phyloP scores from a whole-genome alignment of 2,113 vertebrate species.

The Boulengeromyrus knoepffleri region DNA sequence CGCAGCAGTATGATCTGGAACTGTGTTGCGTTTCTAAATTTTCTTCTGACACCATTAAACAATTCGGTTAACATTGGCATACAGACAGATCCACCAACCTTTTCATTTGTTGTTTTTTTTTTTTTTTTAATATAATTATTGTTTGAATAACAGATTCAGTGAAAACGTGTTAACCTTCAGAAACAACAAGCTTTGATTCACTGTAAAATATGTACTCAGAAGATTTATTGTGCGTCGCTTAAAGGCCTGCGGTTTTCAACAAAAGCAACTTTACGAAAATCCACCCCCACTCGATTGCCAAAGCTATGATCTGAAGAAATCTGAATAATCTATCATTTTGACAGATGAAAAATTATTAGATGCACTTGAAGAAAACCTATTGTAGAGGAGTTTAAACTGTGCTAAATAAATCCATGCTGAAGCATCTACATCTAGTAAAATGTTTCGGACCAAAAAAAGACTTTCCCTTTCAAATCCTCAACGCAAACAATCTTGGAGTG shows the following conservation, averaged over 20 bases:
- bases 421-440: slow-evolving; percentile 50
- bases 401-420: slow-evolving; percentile 47
- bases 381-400: slow-evolving; percentile 48
- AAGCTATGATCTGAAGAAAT: slow-evolving; percentile 48
- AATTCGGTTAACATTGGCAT: slow-evolving; percentile 31
- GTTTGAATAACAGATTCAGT: slow-evolving; percentile 52
- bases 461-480: not conserved
- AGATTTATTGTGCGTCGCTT: slow-evolving; percentile 54
- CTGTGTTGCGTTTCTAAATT: not conserved
- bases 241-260: slow-evolving; percentile 33
- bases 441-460: slow-evolving; percentile 28
- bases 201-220: slow-evolving; percentile 54
- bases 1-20: not conserved
- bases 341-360: slow-evolving; percentile 58
- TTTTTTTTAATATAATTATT: not conserved
- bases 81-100: slow-evolving; percentile 25
- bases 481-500: not conserved
- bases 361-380: slow-evolving; percentile 49
- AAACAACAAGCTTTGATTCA: slow-evolving; percentile 49
- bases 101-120: not conserved
- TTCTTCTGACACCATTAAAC: slow-evolving; percentile 19
- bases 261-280: slow-evolving; percentile 10
- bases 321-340: slow-evolving; percentile 61
- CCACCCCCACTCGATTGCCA: slow-evolving; percentile 42
- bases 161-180: slow-evolving; percentile 55